These are phyloP conservation scores for Cryptophagus acutangulus DNA, from an alignment of 2,888 invertebrate species.

Conservation along the genomic window DNA sequence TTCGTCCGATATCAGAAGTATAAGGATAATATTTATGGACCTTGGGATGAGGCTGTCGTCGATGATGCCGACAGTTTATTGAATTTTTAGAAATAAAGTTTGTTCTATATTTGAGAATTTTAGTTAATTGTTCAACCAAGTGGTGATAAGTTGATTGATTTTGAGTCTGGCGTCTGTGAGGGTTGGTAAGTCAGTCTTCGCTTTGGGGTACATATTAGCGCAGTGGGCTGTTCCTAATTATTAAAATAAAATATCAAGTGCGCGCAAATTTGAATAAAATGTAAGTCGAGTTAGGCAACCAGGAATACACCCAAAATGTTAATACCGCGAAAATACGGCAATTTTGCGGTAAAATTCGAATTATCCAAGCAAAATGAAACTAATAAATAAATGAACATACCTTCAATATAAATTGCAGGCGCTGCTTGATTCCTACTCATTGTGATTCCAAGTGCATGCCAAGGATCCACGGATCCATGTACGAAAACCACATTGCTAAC, in stretches of 20 bases:
- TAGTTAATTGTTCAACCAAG: too few relatives aligned
- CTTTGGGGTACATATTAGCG: conserved; percentile 84
- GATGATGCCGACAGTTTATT: conserved; percentile 58
- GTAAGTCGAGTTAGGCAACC: neutral
- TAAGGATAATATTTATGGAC: conserved; percentile 92
- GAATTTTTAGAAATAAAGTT: conserved; percentile 12
- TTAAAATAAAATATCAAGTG: conserved; percentile 27
- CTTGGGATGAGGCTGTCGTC: conserved; percentile 94
- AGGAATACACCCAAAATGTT: too few relatives aligned
- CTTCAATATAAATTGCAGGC: conserved; percentile 71
- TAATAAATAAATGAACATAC: conserved; percentile 50
- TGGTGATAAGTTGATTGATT: neutral
- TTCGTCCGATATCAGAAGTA: conserved; percentile 73
- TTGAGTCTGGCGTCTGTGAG: conserved; percentile 61
- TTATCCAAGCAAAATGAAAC: neutral
- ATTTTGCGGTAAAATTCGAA: neutral
- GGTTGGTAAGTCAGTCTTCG: conserved; percentile 60
- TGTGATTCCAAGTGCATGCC: conserved; percentile 76
- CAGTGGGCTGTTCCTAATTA: conserved; percentile 90
- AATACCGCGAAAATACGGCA: too few relatives aligned
- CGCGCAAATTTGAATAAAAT: neutral
- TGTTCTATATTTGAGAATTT: conserved; percentile 14
- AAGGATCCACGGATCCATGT: conserved; percentile 85
- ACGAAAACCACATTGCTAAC: conserved; percentile 75
- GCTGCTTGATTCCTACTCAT: conserved; percentile 53